These are phyloP conservation scores for Eptesicus fuscus DNA, from an alignment of 2,113 vertebrate species.

Conservation along the genomic window DNA sequence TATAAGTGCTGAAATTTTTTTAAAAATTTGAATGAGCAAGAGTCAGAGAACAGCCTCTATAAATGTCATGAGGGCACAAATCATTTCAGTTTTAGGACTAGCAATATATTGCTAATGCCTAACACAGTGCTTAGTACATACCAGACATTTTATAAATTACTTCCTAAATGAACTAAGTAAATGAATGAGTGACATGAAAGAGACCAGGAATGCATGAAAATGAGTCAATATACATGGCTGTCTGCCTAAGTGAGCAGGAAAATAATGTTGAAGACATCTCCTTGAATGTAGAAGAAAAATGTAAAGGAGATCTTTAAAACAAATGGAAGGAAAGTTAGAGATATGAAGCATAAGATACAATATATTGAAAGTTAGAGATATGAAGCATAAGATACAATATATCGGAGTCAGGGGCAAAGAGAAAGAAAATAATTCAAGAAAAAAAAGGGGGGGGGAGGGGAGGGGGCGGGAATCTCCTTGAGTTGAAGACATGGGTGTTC, in stretches of 20 bases:
- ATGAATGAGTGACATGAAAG: background rate
- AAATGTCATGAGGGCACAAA: background rate
- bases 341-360: constrained; percentile 2
- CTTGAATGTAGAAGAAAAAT: background rate
- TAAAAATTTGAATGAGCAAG: background rate
- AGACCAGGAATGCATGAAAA: background rate
- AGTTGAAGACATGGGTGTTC: background rate
- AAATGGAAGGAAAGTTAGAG: background rate
- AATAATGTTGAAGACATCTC: background rate
- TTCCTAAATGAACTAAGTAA: background rate
- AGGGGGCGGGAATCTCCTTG: background rate
- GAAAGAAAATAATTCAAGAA: background rate
- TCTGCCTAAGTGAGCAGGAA: background rate
- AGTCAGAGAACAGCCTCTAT: background rate
- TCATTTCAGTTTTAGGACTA: background rate
- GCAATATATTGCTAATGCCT: background rate
- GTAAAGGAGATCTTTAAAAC: background rate
- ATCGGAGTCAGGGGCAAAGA: background rate
- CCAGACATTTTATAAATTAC: background rate
- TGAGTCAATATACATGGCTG: background rate
- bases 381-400: background rate
- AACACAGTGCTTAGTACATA: background rate
- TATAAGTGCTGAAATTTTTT: background rate
- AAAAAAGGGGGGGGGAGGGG: background rate
- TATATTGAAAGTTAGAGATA: background rate